Evolutionary conservation across 2,888 invertebrate species (phyloP).

Genomic region (Junonia oenone): DNA sequence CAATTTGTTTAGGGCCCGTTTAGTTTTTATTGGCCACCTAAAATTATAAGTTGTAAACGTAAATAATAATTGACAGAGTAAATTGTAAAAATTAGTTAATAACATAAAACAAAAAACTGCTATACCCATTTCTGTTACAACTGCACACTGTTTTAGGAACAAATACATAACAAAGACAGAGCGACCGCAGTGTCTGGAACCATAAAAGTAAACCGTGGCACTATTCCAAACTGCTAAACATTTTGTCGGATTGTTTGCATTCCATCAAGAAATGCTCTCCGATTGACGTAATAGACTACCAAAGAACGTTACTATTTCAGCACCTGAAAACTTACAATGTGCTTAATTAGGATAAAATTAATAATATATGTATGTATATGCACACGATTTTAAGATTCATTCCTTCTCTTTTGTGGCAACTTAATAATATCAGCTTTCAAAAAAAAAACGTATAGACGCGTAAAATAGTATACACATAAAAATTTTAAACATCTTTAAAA

Average conservation of each 20-base stretch:
- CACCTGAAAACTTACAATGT: constrained; percentile 5
- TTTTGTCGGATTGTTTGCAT: constrained; percentile 67
- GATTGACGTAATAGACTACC: constrained; percentile 48
- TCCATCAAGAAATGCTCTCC: constrained; percentile 45
- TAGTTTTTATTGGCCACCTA: too few species aligned
- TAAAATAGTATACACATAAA: too few species aligned
- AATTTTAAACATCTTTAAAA: too few species aligned
- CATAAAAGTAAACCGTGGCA: constrained; percentile 51
- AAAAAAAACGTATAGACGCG: too few species aligned
- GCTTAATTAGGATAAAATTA: constrained; percentile 1
- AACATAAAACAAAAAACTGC: neutral
- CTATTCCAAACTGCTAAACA: constrained; percentile 61
- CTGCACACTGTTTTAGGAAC: constrained; percentile 8
- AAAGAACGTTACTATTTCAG: constrained; percentile 9
- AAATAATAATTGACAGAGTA: too few species aligned
- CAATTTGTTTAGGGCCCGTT: too few species aligned
- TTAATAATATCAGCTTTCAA: too few species aligned
- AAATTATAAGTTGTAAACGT: too few species aligned
- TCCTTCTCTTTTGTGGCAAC: too few species aligned
- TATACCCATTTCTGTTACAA: neutral
- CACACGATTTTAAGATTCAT: too few species aligned
- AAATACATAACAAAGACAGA: constrained; percentile 39
- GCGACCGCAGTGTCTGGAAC: constrained; percentile 31
- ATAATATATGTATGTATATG: too few species aligned
- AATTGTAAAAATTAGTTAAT: too few species aligned